A percentile compares a stretch with the other conserved stretches of the same genome.
Evolutionary conservation across 2,797 vertebrate genomes (phyloP).

Genomic region (Dallia pectoralis): DNA sequence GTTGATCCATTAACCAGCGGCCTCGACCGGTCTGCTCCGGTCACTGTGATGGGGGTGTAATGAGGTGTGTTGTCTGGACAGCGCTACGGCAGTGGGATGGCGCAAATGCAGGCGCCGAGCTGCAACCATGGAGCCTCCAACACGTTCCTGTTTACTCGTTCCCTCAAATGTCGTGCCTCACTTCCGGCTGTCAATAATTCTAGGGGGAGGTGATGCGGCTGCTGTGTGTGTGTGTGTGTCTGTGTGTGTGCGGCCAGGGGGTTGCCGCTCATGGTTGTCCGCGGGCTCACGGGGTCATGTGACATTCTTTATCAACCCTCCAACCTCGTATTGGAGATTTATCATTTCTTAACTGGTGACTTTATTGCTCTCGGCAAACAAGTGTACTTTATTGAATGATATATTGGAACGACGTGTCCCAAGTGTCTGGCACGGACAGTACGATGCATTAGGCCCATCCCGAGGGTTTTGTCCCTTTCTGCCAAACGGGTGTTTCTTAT

Average conservation of each 20-base stretch:
- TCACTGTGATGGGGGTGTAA: conserved; percentile 1
- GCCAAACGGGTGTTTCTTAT: too few species aligned
- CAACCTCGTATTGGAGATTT: neutral
- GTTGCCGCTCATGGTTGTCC: neutral
- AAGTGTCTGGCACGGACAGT: neutral
- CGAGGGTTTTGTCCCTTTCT: too few species aligned
- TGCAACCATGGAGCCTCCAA: neutral
- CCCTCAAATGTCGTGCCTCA: neutral
- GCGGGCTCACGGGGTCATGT: neutral
- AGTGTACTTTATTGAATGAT: neutral
- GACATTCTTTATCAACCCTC: neutral
- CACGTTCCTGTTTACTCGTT: too few species aligned
- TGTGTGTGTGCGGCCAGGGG: neutral
- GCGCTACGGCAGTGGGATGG: neutral
- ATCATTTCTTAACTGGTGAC: neutral
- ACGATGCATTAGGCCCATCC: neutral
- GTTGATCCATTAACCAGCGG: neutral
- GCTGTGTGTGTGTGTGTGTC: neutral
- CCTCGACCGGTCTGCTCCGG: neutral
- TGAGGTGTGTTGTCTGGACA: neutral
- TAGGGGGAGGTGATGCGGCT: too few species aligned
- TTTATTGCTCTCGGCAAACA: neutral
- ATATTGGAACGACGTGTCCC: neutral
- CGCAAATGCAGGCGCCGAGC: neutral
- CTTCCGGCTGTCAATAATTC: neutral